Base-by-base conservation (phyloP, 2,797 vertebrate species). In the Lateolabrax maculatus region DNA sequence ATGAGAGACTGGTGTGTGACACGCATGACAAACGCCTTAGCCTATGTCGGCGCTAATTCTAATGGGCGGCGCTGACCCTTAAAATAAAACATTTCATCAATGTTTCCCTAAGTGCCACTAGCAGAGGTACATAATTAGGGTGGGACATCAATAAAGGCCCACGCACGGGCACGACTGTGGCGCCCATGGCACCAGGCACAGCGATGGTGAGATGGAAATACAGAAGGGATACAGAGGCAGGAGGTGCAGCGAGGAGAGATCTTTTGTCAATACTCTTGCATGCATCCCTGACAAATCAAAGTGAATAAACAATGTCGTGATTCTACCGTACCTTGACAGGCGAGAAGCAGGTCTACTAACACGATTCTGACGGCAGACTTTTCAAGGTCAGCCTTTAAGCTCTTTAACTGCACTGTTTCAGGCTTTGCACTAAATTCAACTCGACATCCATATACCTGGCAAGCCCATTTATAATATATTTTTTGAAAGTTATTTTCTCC, bases 231-330 rank as follows among this genome's bases (percentile, higher is more conserved):
- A 56, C 68, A 75, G 65, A 75, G 81, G 88, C 74, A 77, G 86
- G 74, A 73, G 85, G 83, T 71, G 84, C 89, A 68, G 87, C 19
- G 70, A 83, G 89, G 84, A 87, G 86, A 92, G 91, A 90, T 92
- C 92, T 94, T 94, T 95, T 94, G 94, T 96, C 95, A 95, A 95
- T 95, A 95, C 88, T 94, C 92, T 87, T 86, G 92, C 93, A 93
- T 91, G 94, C 94, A 94, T 93, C 92, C 88, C 88, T 93, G 93
- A 94, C 93, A 95, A 96, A 96, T 96, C 95, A 96, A 96, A 96
- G 95, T 94, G 94, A 95, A 96, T 95, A 95, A 95, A 96, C 95
- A 95, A 96, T 95, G 93, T 94, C 84, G 87, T 91, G 93, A 95
- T 95, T 94, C 90, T 80, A 82, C 90, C 81, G 84, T 84, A 93